Conservation (phyloP, 2,113 vertebrate genomes). For the Mormyrus iriodes region DNA sequence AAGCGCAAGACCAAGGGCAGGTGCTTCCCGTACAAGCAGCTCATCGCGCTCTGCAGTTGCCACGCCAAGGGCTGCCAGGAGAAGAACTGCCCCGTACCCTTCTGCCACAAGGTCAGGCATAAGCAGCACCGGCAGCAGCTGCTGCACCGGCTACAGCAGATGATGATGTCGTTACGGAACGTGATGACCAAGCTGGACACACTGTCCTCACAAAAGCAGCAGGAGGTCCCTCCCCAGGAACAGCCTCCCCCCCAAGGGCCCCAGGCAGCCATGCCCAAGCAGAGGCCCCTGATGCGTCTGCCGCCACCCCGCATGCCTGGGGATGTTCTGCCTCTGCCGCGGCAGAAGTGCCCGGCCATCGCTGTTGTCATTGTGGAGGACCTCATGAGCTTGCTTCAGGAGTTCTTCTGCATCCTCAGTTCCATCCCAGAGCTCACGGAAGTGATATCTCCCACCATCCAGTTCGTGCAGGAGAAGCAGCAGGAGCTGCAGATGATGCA, state of each 20-base stretch:
- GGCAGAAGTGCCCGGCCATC: conserved; percentile 68
- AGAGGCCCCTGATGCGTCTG: conserved; percentile 71
- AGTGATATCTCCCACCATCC: conserved; percentile 91
- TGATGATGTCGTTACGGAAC: no score
- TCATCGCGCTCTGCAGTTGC: conserved; percentile 34
- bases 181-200: no score
- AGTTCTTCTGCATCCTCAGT: conserved; percentile 95
- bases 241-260: conserved; percentile 34
- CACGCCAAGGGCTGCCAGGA: conserved; percentile 96
- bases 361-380: conserved; percentile 87
- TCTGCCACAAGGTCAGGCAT: conserved; percentile 99
- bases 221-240: conserved; percentile 25
- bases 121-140: conserved; percentile 96
- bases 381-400: conserved; percentile 89
- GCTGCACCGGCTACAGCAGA: no score
- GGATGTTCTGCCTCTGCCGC: conserved; percentile 62
- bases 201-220: conserved; percentile 61
- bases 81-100: conserved; percentile 98
- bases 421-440: conserved; percentile 98
- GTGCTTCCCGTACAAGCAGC: conserved; percentile 96
- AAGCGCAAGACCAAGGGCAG: conserved; percentile 98
- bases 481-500: neutral
- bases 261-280: conserved; percentile 61
- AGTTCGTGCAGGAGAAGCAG: conserved; percentile 57
- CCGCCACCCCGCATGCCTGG: conserved; percentile 72